phyloP scores from a whole-genome alignment of 2,888 invertebrate genomes.

The Acanthacorydalis orientalis region DNA sequence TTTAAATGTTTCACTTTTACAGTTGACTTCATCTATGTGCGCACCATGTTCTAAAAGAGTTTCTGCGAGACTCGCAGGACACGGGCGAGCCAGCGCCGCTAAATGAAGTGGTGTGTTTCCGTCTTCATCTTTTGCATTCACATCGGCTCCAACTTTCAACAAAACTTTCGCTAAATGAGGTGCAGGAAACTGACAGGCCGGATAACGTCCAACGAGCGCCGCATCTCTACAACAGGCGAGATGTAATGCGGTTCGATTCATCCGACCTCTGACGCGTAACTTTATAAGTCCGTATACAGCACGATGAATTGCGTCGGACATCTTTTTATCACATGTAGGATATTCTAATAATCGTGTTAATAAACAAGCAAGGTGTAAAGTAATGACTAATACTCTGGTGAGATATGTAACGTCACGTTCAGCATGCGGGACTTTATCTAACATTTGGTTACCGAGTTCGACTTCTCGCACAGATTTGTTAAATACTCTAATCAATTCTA shows the following conservation, averaged over 20 bases:
- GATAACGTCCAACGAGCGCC: constrained; percentile 46
- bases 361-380: constrained; percentile 67
- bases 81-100: constrained; percentile 55
- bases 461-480: constrained; percentile 65
- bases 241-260: constrained; percentile 59
- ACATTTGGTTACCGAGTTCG: constrained; percentile 41
- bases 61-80: constrained; percentile 51
- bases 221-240: constrained; percentile 70
- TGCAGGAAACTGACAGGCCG: constrained; percentile 54
- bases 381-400: constrained; percentile 71
- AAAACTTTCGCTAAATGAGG: constrained; percentile 53
- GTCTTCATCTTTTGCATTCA: constrained; percentile 60
- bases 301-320: constrained; percentile 44
- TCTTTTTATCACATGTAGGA: constrained; percentile 17
- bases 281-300: constrained; percentile 64
- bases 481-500: constrained; percentile 70
- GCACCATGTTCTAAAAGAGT: constrained; percentile 65
- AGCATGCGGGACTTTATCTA: constrained; percentile 39
- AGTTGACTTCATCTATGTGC: constrained; percentile 69
- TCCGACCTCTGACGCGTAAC: constrained; percentile 40
- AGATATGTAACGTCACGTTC: constrained; percentile 62
- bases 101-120: constrained; percentile 83
- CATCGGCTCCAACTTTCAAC: constrained; percentile 67
- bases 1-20: constrained; percentile 58
- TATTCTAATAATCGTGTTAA: constrained; percentile 45